Percentiles rank a stretch among this genome's conserved stretches.
Conservation (phyloP, 2,888 invertebrate genomes). For the Drosophila algonquin region DNA sequence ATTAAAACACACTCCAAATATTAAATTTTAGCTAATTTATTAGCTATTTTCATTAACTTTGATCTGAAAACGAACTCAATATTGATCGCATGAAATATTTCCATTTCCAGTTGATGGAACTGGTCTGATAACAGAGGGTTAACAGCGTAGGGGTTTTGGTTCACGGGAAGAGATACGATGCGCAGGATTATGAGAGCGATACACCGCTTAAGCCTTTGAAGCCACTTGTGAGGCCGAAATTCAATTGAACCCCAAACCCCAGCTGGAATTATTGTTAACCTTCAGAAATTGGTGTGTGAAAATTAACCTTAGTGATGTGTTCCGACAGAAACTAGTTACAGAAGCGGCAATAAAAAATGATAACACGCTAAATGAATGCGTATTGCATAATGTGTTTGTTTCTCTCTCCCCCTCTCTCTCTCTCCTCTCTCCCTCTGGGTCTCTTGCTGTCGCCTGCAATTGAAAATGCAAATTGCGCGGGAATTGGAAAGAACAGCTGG, state of each 20-base stretch:
- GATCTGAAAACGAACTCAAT: no score
- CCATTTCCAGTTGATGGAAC: neutral
- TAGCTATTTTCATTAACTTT: no score
- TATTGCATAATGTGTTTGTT: constrained; percentile 65
- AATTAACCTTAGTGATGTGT: constrained; percentile 72
- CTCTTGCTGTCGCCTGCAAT: constrained; percentile 35
- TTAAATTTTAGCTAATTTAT: no score
- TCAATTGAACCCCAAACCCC: constrained; percentile 20
- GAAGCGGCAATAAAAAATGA: constrained; percentile 50
- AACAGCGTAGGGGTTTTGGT: neutral
- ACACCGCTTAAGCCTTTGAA: neutral
- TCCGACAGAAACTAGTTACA: constrained; percentile 53
- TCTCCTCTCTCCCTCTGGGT: neutral
- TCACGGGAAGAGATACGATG: no score
- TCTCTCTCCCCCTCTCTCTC: constrained; percentile 19
- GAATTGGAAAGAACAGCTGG: constrained; percentile 63
- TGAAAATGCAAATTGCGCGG: constrained; percentile 66
- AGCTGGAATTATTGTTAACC: constrained; percentile 58
- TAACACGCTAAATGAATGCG: constrained; percentile 69
- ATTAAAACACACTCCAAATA: no score
- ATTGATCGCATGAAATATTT: neutral
- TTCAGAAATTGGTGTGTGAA: constrained; percentile 71
- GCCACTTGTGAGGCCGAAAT: constrained; percentile 4
- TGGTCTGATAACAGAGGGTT: neutral
- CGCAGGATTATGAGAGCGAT: neutral